Evolutionary conservation across 92 coral and sea anemone species (phyloP), one percentile per base, ranked within the genome.

Genomic region (Parazoanthus swiftii): DNA sequence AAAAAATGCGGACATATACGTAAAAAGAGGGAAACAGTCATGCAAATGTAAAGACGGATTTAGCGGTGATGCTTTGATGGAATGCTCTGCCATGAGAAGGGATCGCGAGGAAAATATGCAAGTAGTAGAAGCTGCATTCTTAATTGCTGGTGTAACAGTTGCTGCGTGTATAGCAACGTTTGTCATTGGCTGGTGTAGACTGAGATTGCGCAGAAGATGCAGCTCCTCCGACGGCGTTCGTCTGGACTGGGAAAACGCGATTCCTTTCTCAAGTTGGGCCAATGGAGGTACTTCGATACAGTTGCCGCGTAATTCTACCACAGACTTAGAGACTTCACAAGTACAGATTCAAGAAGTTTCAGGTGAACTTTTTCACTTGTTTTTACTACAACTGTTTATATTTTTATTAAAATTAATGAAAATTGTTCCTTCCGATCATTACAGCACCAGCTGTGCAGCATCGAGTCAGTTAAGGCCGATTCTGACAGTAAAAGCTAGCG

Each of bases 201-300:
- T 25, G 44, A 81, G 26, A 54, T 58, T 54, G 66, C 85, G 44
- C 46, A 58, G 72, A 59, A 81, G 46, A 37, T 11, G 29, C n/a
- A 56, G 71, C n/a, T 81, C 85, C 66, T 11, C 74, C 15, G 10
- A 10, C 29, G 26, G 74, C 46, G 2, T 37, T 18, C 16, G 50
- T 58, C 2, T 59, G 16, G 46, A 81, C 72, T 81, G 85, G 85
- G 20, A 38, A 81, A 81, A 81, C 51, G 85, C 85, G 7, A 81
- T 81, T 58, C 85, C 85, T 10, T 81, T 81, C 46, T 46, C 73
- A 8, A 81, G 74, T 43, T 81, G 56, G 85, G 51, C 67, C 85
- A 81, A 20, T 59, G 46, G 50, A 38, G 0, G 23, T 6, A 76
- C 80, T 18, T 16, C 54, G 54, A 14, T n/a, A 38, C 80, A 39